phyloP scores from a whole-genome alignment of 2,113 vertebrate genomes.

The Tachysurus fulvidraco region DNA sequence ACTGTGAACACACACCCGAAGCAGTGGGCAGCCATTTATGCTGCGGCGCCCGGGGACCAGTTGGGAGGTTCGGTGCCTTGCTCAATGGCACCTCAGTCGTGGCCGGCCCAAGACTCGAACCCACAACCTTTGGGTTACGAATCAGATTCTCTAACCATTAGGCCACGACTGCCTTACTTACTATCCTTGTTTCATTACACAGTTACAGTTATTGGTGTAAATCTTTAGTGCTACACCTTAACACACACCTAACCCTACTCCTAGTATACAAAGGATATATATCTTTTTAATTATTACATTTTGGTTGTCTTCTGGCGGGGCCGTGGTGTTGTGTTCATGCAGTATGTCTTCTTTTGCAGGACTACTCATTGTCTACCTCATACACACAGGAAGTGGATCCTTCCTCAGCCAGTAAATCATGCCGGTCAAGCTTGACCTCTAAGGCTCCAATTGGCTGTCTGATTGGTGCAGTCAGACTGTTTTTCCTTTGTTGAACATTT shows the following conservation, averaged over 20 bases:
- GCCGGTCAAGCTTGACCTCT: conserved; percentile 33
- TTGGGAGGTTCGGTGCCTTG: no score
- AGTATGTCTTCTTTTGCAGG: conserved; percentile 29
- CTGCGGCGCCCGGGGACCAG: no score
- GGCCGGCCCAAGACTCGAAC: no score
- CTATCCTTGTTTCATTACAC: no score
- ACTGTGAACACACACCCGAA: no score
- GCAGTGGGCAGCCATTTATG: no score
- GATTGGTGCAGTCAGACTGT: conserved; percentile 49
- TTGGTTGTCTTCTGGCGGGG: not conserved
- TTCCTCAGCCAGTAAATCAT: conserved; percentile 35
- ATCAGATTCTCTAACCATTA: no score
- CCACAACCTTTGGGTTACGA: no score
- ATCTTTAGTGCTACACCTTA: not conserved
- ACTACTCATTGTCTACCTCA: conserved; percentile 41
- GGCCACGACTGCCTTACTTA: no score
- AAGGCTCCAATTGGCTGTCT: conserved; percentile 43
- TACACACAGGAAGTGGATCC: conserved; percentile 45
- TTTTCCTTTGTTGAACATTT: conserved; percentile 65
- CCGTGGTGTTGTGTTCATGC: conserved; percentile 28
- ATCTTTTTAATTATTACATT: not conserved
- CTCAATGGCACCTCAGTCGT: no score
- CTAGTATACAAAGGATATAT: not conserved
- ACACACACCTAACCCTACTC: not conserved
- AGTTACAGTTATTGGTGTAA: not conserved